phyloP scores from a whole-genome alignment of 2,888 invertebrate genomes.

The Cantharis rufa region DNA sequence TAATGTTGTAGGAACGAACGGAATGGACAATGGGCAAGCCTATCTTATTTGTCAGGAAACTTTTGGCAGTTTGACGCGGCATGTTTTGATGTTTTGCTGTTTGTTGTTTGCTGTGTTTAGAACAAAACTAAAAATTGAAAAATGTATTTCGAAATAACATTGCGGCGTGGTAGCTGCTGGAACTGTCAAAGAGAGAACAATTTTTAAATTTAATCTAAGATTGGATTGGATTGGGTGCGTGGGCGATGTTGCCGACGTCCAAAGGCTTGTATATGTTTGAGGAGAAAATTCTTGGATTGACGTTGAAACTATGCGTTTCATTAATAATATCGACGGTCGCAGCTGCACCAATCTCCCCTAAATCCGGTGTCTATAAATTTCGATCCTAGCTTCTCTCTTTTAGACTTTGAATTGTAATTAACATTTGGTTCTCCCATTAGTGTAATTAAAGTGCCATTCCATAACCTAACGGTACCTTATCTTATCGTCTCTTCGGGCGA shows the following conservation, averaged over 20 bases:
- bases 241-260: background rate
- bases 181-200: background rate
- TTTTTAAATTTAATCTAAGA: background rate
- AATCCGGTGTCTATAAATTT: constrained; percentile 50
- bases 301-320: constrained; percentile 41
- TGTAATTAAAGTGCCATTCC: constrained; percentile 76
- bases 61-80: constrained; percentile 54
- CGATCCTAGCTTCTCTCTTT: constrained; percentile 58
- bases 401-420: constrained; percentile 74
- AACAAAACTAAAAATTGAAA: constrained; percentile 28
- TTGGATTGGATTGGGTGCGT: background rate
- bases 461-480: constrained; percentile 61
- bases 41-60: constrained; percentile 52
- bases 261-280: background rate
- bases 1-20: constrained; percentile 31
- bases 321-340: constrained; percentile 54
- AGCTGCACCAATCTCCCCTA: constrained; percentile 48
- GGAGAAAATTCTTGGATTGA: constrained; percentile 29
- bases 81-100: constrained; percentile 41
- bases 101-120: constrained; percentile 26
- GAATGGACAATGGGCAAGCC: constrained; percentile 47
- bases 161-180: background rate
- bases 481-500: constrained; percentile 53
- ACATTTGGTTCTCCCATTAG: constrained; percentile 76
- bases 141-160: constrained; percentile 16